These are phyloP conservation scores for Cylloceria caligata DNA, from an alignment of 2,888 invertebrate species.

Conservation along the genomic window DNA sequence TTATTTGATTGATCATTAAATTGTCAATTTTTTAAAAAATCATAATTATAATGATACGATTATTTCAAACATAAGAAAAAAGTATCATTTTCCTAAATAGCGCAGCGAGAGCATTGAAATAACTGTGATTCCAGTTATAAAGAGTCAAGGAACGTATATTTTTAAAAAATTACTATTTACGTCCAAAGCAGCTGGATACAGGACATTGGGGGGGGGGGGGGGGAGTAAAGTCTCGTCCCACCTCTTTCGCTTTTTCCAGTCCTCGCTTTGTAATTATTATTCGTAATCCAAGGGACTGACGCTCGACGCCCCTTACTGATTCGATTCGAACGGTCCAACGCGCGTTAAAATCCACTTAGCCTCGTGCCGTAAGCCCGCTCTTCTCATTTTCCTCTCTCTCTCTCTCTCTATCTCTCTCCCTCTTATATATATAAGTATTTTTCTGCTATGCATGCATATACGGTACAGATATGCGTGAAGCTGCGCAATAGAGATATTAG, in stretches of 20 bases:
- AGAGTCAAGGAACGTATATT: too few relatives aligned
- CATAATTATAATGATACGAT: not conserved
- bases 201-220: not conserved
- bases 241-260: not conserved
- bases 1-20: too few relatives aligned
- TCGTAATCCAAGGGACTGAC: conserved; percentile 49
- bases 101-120: too few relatives aligned
- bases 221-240: not conserved
- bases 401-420: too few relatives aligned
- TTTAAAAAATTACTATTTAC: too few relatives aligned
- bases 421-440: conserved; percentile 28
- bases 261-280: conserved; percentile 56
- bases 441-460: not conserved
- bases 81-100: too few relatives aligned
- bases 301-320: conserved; percentile 15
- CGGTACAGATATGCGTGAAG: not conserved
- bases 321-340: conserved; percentile 57
- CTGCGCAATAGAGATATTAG: conserved; percentile 43
- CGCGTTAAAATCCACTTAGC: conserved; percentile 63
- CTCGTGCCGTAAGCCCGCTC: conserved; percentile 31
- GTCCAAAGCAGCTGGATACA: conserved; percentile 30
- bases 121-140: not conserved
- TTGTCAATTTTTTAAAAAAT: not conserved
- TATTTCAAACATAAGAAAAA: too few relatives aligned
- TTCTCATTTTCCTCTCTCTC: conserved; percentile 35